Percentiles rank a stretch among this genome's conserved stretches.
Conservation (phyloP, 1,140 invertebrate genomes). For the Antheraea pernyi region DNA sequence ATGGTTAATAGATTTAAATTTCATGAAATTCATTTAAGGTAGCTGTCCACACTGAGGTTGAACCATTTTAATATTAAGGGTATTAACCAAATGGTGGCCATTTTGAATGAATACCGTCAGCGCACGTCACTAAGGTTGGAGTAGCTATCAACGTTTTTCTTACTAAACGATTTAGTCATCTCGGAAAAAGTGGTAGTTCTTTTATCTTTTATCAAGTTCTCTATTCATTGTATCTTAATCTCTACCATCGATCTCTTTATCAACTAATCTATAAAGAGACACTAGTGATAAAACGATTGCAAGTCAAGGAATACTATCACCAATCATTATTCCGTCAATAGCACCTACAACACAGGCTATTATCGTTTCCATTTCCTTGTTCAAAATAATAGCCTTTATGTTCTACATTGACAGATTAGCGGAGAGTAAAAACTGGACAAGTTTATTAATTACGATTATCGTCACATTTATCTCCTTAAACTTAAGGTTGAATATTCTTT, state of each 20-base stretch:
- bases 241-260: neutral
- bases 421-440: slow-evolving; percentile 31
- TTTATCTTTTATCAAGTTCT: too few species aligned
- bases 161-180: too few species aligned
- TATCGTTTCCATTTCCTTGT: neutral
- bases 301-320: neutral
- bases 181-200: too few species aligned
- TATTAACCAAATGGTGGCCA: too few species aligned
- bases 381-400: neutral
- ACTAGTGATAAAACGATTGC: neutral
- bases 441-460: slow-evolving; percentile 8
- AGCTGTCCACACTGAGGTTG: too few species aligned
- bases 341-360: neutral
- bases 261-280: neutral
- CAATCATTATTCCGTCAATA: neutral
- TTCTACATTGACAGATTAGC: slow-evolving; percentile 33
- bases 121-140: too few species aligned
- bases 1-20: too few species aligned
- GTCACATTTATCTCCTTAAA: neutral
- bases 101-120: too few species aligned
- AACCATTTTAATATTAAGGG: too few species aligned
- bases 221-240: neutral
- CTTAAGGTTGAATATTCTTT: slow-evolving; percentile 18
- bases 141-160: too few species aligned
- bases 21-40: too few species aligned